Evolutionary conservation across 1,140 invertebrate species (phyloP).

Genomic region (Potamilus streckersoni): DNA sequence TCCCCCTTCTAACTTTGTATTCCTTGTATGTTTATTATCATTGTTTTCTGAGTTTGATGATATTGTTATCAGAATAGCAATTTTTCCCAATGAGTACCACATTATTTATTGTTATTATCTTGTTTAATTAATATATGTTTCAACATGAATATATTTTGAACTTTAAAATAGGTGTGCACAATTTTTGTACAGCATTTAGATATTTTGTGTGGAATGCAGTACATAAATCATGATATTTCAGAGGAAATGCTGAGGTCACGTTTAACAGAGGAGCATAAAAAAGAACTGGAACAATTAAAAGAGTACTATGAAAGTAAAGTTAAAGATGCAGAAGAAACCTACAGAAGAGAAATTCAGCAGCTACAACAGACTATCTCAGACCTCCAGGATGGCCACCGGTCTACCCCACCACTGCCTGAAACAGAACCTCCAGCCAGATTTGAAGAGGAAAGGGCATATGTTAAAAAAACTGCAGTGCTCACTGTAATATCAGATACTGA

Average conservation of each 20-base stretch:
- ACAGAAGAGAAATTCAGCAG: slow-evolving; percentile 34
- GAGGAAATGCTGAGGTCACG: slow-evolving; percentile 22
- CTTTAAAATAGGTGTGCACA: no score
- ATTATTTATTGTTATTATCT: no score
- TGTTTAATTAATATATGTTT: no score
- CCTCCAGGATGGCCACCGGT: slow-evolving; percentile 3
- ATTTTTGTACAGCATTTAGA: no score
- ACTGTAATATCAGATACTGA: slow-evolving; percentile 44
- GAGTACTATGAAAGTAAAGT: slow-evolving; percentile 47
- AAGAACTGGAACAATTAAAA: slow-evolving; percentile 42
- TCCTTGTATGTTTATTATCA: no score
- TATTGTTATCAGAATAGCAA: no score
- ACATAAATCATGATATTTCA: slow-evolving; percentile 5
- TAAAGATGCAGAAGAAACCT: slow-evolving; percentile 38
- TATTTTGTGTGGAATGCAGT: no score
- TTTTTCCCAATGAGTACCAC: no score
- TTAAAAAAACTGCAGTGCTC: slow-evolving; percentile 31
- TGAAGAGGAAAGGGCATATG: slow-evolving; percentile 35
- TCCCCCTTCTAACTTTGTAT: no score
- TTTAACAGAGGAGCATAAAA: slow-evolving; percentile 30
- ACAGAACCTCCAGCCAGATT: no score
- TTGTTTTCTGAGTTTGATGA: no score
- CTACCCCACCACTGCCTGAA: neutral
- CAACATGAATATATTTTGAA: no score
- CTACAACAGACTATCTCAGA: slow-evolving; percentile 14